Evolutionary conservation across 2,888 invertebrate species (phyloP).

Genomic region (Doris montereyensis): DNA sequence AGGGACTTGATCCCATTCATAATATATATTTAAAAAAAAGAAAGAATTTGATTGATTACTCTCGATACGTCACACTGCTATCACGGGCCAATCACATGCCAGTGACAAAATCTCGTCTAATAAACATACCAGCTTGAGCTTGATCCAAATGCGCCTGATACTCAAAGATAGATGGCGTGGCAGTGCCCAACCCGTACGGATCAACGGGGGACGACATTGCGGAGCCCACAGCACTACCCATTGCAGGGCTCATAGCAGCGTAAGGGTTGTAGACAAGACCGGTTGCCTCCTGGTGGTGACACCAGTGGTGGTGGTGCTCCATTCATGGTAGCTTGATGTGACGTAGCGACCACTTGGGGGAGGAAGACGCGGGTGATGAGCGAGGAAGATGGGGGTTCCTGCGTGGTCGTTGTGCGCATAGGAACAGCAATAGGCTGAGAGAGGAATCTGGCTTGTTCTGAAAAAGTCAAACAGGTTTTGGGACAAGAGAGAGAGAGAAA

Average conservation of each 20-base stretch:
- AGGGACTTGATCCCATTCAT: too few relatives aligned
- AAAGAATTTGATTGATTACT: too few relatives aligned
- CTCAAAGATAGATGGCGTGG: slow-evolving; percentile 60
- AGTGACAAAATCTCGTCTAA: slow-evolving; percentile 37
- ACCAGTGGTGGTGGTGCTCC: slow-evolving; percentile 77
- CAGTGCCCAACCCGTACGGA: slow-evolving; percentile 55
- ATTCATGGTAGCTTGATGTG: slow-evolving; percentile 54
- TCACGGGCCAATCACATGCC: slow-evolving; percentile 35
- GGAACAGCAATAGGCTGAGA: slow-evolving; percentile 49
- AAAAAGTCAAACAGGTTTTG: too few relatives aligned
- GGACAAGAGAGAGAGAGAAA: background rate
- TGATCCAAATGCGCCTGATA: slow-evolving; percentile 63
- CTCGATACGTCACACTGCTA: too few relatives aligned
- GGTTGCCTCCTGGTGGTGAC: slow-evolving; percentile 76
- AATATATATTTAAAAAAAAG: too few relatives aligned
- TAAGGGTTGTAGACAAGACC: slow-evolving; percentile 65
- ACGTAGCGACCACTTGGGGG: slow-evolving; percentile 45
- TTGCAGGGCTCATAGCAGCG: slow-evolving; percentile 35
- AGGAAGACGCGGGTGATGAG: slow-evolving; percentile 83
- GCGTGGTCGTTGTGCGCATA: slow-evolving; percentile 76
- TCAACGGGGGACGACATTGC: slow-evolving; percentile 34
- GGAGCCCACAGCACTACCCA: slow-evolving; percentile 1
- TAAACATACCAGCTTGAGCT: slow-evolving; percentile 63
- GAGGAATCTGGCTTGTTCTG: slow-evolving; percentile 42
- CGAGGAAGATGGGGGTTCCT: slow-evolving; percentile 91